Conservation (phyloP, 2,797 vertebrate species). For the Gymnothorax javanicus region DNA sequence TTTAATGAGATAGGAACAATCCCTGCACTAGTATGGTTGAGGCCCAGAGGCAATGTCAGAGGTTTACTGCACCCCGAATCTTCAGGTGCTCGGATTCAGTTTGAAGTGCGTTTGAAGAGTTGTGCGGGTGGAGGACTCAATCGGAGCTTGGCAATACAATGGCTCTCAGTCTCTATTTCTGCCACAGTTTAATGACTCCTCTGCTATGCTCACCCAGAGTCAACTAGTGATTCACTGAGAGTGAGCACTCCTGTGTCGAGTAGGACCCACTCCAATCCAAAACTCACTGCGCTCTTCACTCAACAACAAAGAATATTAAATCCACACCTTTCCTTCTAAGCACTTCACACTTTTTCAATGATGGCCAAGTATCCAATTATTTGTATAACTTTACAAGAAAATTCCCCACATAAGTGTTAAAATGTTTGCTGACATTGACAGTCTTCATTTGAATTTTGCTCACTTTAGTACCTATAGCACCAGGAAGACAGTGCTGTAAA, state of each 20-base stretch:
- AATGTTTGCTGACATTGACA: not conserved
- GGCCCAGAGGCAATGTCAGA: not conserved
- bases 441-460: no score
- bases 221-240: conserved; percentile 3
- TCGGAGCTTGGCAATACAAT: conserved; percentile 8
- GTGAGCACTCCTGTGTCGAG: conserved; percentile 23
- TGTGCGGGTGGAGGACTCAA: conserved; percentile 1
- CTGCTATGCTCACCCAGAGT: not conserved
- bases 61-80: not conserved
- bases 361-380: not conserved
- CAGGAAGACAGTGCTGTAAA: no score
- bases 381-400: not conserved
- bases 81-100: not conserved
- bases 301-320: conserved; percentile 34
- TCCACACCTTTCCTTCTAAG: conserved; percentile 26
- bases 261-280: conserved; percentile 13
- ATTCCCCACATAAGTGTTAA: not conserved
- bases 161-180: conserved; percentile 23
- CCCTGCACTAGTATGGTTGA: not conserved
- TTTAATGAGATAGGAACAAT: not conserved
- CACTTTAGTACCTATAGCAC: no score
- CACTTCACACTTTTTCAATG: conserved; percentile 22
- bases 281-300: not conserved
- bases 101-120: not conserved
- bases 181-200: conserved; percentile 16